These are phyloP conservation scores for Triplophysa yarkandensis DNA, from an alignment of 2,797 vertebrate species.

Conservation along the genomic window DNA sequence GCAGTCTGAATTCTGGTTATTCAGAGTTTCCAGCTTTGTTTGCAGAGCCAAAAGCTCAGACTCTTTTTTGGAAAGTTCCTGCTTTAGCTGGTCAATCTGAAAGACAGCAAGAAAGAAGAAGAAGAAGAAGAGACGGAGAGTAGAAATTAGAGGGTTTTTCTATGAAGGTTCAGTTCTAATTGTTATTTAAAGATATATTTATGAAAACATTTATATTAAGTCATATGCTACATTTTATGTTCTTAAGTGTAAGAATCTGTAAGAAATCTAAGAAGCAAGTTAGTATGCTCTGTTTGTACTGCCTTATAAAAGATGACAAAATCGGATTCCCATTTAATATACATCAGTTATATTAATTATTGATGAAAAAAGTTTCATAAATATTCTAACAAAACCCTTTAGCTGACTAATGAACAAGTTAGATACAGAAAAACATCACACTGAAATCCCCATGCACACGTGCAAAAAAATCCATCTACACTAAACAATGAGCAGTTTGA, in stretches of 20 bases:
- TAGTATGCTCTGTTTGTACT: conserved; percentile 51
- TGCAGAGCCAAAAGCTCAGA: conserved; percentile 98
- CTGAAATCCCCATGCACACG: conserved; percentile 55
- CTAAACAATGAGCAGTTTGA: neutral
- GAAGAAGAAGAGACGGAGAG: neutral
- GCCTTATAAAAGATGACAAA: conserved; percentile 71
- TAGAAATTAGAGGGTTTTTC: neutral
- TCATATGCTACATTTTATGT: too few relatives aligned
- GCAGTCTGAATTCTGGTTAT: conserved; percentile 99
- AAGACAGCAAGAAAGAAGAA: conserved; percentile 29
- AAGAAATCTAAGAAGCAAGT: neutral
- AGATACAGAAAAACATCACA: conserved; percentile 31
- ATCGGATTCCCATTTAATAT: conserved; percentile 72
- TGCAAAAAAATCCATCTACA: neutral
- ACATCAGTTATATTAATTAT: conserved; percentile 72
- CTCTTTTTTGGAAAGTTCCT: conserved; percentile 98
- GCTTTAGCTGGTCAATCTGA: conserved; percentile 97
- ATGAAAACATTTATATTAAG: too few relatives aligned
- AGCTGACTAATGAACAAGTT: conserved; percentile 43
- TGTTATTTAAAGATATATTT: neutral
- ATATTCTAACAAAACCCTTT: conserved; percentile 68
- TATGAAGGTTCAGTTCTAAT: neutral
- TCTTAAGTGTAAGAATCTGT: too few relatives aligned
- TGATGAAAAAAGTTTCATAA: conserved; percentile 72
- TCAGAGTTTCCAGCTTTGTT: conserved; percentile 98